phyloP scores from a whole-genome alignment of 2,888 invertebrate genomes.

The Pseudococcus viburni region DNA sequence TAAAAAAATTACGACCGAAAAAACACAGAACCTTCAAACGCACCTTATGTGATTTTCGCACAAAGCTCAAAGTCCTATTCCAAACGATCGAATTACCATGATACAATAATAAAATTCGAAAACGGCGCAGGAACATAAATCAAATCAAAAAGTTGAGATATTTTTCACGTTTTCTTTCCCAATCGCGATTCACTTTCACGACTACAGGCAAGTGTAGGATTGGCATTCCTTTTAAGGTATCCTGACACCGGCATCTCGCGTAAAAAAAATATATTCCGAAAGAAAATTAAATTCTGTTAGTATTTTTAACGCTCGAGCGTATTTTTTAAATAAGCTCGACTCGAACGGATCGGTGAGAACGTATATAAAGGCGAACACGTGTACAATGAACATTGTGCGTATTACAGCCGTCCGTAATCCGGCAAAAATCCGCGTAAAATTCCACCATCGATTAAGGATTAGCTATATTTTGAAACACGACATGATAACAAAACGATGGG shows the following conservation, averaged over 20 bases:
- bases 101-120: neutral
- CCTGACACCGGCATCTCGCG: neutral
- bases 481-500: neutral
- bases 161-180: neutral
- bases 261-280: neutral
- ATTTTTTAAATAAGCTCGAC: constrained; percentile 16
- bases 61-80: neutral
- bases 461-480: neutral
- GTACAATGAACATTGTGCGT: neutral
- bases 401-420: neutral
- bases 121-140: neutral
- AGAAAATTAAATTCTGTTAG: neutral
- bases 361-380: neutral
- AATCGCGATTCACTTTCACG: neutral
- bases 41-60: too few species aligned
- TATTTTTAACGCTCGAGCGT: neutral
- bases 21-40: too few species aligned
- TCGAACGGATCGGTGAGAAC: neutral
- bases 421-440: neutral
- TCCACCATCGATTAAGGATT: neutral
- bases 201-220: neutral
- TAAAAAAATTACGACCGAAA: too few species aligned
- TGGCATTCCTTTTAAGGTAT: neutral
- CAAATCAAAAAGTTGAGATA: neutral
- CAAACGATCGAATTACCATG: neutral